Evolutionary conservation across 2,797 vertebrate genomes (phyloP), one percentile per base, ranked within the genome.

Genomic region (Craterocephalus amniculus): DNA sequence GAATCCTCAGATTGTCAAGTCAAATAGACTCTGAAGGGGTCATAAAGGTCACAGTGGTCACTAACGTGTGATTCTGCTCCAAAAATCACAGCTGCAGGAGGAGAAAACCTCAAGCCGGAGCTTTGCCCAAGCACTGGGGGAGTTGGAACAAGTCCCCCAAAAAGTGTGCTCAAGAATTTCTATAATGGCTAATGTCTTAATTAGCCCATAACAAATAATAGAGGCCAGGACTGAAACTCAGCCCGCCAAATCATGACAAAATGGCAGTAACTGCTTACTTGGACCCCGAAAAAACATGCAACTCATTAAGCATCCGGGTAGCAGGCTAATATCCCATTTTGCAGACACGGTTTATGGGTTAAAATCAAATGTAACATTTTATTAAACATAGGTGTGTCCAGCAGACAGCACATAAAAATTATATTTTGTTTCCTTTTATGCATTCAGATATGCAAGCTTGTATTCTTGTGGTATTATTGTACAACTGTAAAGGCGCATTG

Each of bases 161-260:
- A 87, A 83, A 87, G 80, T 85, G 78, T 80, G 83, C 70, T 72
- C 77, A 91, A 91, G 89, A 92, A 92, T 93, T 93, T 93, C 88
- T 93, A 89, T 87, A 92, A 92, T 81, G 80, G 91, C 83, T 92
- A 92, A 93, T 91, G 89, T 92, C 92, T 94, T 95, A 95, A 95
- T 95, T 94, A 93, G 90, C 89, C 88, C 78, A 92, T 92, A 93
- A 94, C 91, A 94, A 91, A 94, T 94, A 93, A 95, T 93, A 91
- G 86, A 92, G 90, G 43, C 83, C 89, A 92, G 90, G 85, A 86
- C 87, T 81, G 79, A 93, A 92, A 85, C 60, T 18, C 69, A 77
- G 74, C 73, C 85, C 76, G 91, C 91, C 92, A 93, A 91, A 94
- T 90, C 89, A 92, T 93, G 91, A 93, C 89, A 92, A 90, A 94